A percentile compares a stretch with the other conserved stretches of the same genome.
phyloP scores from a whole-genome alignment of 2,888 invertebrate species.

The Drosophila nigricruria region DNA sequence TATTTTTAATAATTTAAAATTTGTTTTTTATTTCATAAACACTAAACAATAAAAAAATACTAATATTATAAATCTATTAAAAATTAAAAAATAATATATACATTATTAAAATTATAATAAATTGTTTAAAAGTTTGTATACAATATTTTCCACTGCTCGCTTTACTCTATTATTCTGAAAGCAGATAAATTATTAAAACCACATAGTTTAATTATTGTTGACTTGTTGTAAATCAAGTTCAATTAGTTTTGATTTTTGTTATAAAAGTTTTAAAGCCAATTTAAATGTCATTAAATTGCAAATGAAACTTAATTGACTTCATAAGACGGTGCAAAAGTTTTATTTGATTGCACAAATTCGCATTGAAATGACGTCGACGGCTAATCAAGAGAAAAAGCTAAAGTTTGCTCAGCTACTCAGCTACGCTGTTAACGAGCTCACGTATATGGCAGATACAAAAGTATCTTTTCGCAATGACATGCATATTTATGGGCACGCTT shows the following conservation, averaged over 20 bases:
- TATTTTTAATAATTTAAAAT: no score
- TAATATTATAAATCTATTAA: no score
- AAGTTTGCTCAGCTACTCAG: constrained; percentile 38
- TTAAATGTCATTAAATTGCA: background rate
- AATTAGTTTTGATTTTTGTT: constrained; percentile 14
- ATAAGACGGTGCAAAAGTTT: constrained; percentile 27
- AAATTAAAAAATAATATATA: no score
- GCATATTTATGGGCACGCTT: constrained; percentile 62
- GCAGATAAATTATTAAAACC: background rate
- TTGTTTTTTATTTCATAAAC: no score
- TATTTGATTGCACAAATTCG: constrained; percentile 29
- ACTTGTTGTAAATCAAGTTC: background rate
- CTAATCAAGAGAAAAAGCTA: constrained; percentile 26
- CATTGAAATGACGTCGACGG: constrained; percentile 10
- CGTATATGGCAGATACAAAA: constrained; percentile 37
- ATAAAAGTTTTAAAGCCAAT: constrained; percentile 13
- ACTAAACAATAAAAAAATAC: no score
- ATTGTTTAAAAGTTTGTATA: no score
- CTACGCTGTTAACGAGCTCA: constrained; percentile 41
- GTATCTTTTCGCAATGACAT: constrained; percentile 54
- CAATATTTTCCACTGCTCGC: no score
- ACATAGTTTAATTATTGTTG: background rate
- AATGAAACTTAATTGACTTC: constrained; percentile 43
- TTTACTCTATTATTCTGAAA: background rate
- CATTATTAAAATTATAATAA: no score